Base-by-base conservation (phyloP, 2,113 vertebrate species). In the Proteles cristata region DNA sequence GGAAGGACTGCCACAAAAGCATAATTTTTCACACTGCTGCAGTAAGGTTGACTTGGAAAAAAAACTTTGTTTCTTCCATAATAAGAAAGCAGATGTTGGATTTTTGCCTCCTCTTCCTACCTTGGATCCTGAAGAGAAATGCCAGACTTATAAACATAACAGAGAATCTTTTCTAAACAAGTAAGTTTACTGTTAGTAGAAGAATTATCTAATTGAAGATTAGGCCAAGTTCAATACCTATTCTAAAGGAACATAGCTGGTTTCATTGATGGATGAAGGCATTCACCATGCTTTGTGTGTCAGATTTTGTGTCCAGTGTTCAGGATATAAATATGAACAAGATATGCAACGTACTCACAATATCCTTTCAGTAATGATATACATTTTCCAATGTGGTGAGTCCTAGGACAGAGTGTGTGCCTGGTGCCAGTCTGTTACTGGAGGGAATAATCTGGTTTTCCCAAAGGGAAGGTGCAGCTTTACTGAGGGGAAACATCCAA, bases 1-100 rank as follows among this genome's bases (percentile, higher is more conserved):
- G 73, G 65, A 98, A 35, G 96, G 83, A 4, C 77, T 98, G 4
- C 83, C 98, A 1, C 88, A 96, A 61, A 98, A 96, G 50, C 7
- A 90, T 21, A 8, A 26, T 1, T 88, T 97, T 85, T 84, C 97
- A 8, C 96, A 98, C 4, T 99, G 98, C 92, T 99, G 98, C 16
- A 55, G 35, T 93, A 92, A 97, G 77, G 58, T 26, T 25, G 88
- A 83, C 28, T 43, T 90, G 12, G 90, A 98, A 50, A 98, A 98
- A 85, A 94, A 91, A 0, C 58, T 68, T 80, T 99, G 98, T 77
- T 98, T 98, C 83, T 92, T 98, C 23, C 28, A 61, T 73, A 97
- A 98, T 26, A 98, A 98, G 86, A 98, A 98, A 61, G 96, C 96
- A 43, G 87, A 84, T 66, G 74, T 45, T 66, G 95, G 80, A 73